Percentiles rank a stretch among this genome's conserved stretches.
phyloP scores from a whole-genome alignment of 2,113 vertebrate species.

The Barnardius zonarius region DNA sequence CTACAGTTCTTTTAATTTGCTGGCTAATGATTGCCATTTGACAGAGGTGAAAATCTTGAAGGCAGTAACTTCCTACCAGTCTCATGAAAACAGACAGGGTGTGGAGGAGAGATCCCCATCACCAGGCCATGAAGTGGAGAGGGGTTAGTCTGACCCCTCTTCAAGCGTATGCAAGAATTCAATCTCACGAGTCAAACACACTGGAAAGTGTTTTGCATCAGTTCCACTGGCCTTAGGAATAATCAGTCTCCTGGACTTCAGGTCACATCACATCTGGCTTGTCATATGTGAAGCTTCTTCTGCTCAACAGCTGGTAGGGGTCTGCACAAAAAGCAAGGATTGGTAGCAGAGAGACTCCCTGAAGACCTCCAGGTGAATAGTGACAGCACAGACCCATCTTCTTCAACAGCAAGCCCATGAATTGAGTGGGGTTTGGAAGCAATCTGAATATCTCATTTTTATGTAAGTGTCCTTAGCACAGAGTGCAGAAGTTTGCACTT shows the following conservation, averaged over 20 bases:
- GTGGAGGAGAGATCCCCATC: background rate
- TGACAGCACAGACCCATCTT: background rate
- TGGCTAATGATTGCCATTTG: background rate
- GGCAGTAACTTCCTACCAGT: background rate
- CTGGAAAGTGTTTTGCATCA: fast-evolving
- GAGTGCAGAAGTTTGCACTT: background rate
- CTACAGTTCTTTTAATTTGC: background rate
- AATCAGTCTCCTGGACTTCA: background rate
- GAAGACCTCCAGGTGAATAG: background rate
- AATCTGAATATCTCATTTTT: background rate
- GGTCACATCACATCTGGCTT: background rate
- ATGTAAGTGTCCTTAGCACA: background rate
- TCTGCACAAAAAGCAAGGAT: background rate
- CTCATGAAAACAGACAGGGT: background rate
- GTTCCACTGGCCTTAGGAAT: background rate
- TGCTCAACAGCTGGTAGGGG: background rate
- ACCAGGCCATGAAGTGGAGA: background rate
- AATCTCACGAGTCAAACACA: background rate
- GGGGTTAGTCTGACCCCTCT: background rate
- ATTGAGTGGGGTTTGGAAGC: background rate
- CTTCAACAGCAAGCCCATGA: background rate
- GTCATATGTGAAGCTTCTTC: background rate
- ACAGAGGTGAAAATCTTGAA: background rate
- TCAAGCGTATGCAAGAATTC: background rate
- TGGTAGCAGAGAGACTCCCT: background rate